Evolutionary conservation across 2,888 invertebrate genomes (phyloP), one percentile per base, ranked within the genome.

Genomic region (Arctia plantaginis): DNA sequence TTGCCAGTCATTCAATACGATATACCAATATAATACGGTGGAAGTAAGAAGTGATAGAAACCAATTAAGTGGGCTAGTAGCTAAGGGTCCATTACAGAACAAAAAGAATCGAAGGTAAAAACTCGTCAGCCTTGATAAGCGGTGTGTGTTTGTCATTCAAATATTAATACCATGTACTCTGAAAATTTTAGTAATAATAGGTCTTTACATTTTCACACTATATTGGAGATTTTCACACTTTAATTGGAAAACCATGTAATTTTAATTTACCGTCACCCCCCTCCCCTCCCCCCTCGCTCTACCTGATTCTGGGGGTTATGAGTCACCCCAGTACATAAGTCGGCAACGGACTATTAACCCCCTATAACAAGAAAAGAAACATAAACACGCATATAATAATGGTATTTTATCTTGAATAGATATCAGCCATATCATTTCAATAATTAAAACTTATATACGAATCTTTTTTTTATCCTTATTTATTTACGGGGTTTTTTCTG

Each of bases 91-190:
- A 59, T 69, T 55, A 69, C 47, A 35, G 30, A 47, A 68, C 18
- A 47, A 44, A n/a, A 41, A 68, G 13, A 68, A 51, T 23, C 18
- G 23, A 15, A 12, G n/a, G 51, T 55, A 23, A 27, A 55, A 55
- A n/a, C 69, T 69, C 55, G 69, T 15, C 51, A 69, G 51, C 69
- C 69, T 69, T 69, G 69, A n/a, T 67, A 20, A 41, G 30, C 30
- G 44, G 20, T 41, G 13, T 20, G 7, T 66, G 20, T 66, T 66
- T 44, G 20, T 20, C 30, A 67, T 67, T 59, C 27, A 59, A 27
- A 27, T 27, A 55, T 27, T 55, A 27, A 55, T 55, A 59, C n/a
- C 12, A 13, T n/a, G 55, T 59, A 59, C 59, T 59, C 27, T 15
- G 27, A 27, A 59, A 59, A 27, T 59, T 59, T 59, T 59, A 0